These are phyloP conservation scores for Solea solea DNA, from an alignment of 2,113 vertebrate genomes.

Conservation along the genomic window DNA sequence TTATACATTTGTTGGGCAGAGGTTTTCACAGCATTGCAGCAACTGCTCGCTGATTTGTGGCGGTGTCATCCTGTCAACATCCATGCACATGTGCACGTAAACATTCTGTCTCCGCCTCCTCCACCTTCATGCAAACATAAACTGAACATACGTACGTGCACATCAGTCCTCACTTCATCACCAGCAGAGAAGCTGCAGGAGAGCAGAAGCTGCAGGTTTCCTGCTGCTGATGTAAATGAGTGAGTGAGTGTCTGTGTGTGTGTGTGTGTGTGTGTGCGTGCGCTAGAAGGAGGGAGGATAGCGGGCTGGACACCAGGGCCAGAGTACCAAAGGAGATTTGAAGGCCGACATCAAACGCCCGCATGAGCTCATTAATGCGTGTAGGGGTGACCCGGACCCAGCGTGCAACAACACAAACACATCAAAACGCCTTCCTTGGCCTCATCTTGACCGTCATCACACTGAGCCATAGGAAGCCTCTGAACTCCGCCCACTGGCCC, in stretches of 20 bases:
- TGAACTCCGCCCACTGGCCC: constrained; percentile 49
- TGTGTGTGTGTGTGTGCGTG: constrained; percentile 27
- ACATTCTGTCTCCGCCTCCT: constrained; percentile 5
- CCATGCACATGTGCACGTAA: constrained; percentile 4
- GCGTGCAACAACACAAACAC: constrained; percentile 58
- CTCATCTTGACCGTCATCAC: constrained; percentile 58
- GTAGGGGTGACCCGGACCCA: constrained; percentile 60
- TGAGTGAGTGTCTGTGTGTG: constrained; percentile 31
- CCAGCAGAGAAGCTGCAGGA: constrained; percentile 19
- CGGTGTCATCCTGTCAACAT: constrained; percentile 16
- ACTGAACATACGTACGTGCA: constrained; percentile 27
- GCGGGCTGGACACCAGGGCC: constrained; percentile 53
- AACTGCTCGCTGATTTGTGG: constrained; percentile 12
- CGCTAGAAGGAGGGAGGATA: constrained; percentile 12
- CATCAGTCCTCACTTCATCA: constrained; percentile 43
- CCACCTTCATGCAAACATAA: constrained; percentile 12
- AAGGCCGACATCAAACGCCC: constrained; percentile 76
- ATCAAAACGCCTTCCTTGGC: constrained; percentile 56
- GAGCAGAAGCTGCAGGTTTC: constrained; percentile 17
- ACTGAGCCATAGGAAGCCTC: constrained; percentile 45
- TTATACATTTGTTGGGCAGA: constrained; percentile 13
- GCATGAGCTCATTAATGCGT: constrained; percentile 75
- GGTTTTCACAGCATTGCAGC: constrained; percentile 28
- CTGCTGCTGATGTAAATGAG: constrained; percentile 56
- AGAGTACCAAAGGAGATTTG: constrained; percentile 65